Evolutionary conservation across 2,888 invertebrate species (phyloP).

Genomic region (Acleris literana): DNA sequence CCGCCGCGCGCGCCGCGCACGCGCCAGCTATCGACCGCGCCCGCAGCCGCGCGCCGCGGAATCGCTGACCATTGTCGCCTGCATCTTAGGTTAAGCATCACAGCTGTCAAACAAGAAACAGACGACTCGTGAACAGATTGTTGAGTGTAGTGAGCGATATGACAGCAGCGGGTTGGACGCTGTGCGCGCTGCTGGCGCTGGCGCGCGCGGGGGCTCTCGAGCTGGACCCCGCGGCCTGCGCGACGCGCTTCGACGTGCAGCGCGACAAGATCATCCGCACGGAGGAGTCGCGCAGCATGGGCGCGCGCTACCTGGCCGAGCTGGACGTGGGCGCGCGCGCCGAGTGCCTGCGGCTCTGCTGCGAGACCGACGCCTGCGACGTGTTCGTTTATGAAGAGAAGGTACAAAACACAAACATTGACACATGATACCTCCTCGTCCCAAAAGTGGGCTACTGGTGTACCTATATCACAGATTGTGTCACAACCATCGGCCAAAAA

Average conservation of each 20-base stretch:
- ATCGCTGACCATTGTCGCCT: conserved; percentile 9
- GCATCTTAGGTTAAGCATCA: conserved; percentile 13
- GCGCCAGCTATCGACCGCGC: conserved; percentile 55
- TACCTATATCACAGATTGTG: too few relatives aligned
- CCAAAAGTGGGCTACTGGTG: too few relatives aligned
- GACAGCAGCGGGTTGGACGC: neutral
- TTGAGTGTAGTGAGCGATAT: too few relatives aligned
- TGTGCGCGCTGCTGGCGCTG: conserved; percentile 44
- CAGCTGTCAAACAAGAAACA: conserved; percentile 20
- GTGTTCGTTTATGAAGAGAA: conserved; percentile 97
- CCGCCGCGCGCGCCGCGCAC: conserved; percentile 49
- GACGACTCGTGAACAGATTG: too few relatives aligned
- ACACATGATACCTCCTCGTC: too few relatives aligned
- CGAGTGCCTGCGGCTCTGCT: conserved; percentile 94
- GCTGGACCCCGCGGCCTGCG: conserved; percentile 86
- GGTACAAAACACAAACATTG: conserved; percentile 73
- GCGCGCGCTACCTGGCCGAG: conserved; percentile 94
- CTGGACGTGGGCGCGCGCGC: conserved; percentile 90
- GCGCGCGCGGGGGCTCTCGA: conserved; percentile 69
- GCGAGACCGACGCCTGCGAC: conserved; percentile 93
- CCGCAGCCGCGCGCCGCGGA: conserved; percentile 16
- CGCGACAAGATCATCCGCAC: conserved; percentile 95
- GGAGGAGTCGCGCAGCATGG: conserved; percentile 93
- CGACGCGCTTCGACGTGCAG: conserved; percentile 92
- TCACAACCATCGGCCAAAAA: too few relatives aligned